These are phyloP conservation scores for Osmoderma eremita DNA, from an alignment of 2,888 invertebrate species.

Conservation along the genomic window DNA sequence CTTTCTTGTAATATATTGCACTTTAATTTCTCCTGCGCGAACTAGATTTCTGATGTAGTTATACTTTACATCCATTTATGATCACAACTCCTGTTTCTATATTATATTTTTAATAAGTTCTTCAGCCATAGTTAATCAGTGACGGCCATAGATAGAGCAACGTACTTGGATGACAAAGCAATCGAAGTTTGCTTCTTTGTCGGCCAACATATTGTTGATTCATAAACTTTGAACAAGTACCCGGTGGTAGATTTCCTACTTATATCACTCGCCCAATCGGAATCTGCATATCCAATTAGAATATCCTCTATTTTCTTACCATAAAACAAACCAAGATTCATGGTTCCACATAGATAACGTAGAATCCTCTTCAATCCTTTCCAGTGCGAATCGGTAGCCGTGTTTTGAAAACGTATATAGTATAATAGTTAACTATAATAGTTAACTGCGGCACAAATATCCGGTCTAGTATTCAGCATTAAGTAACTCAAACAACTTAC, in stretches of 20 bases:
- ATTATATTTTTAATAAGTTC: conserved; percentile 6
- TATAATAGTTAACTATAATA: too few species aligned
- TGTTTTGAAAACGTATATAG: conserved; percentile 19
- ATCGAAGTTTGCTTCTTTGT: conserved; percentile 52
- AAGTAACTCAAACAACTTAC: conserved; percentile 37
- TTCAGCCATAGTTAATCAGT: conserved; percentile 50
- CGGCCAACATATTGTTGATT: conserved; percentile 51
- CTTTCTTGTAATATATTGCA: too few species aligned
- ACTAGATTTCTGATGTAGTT: too few species aligned
- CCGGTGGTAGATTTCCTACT: conserved; percentile 53
- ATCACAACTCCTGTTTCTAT: too few species aligned
- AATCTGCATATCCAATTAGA: conserved; percentile 47
- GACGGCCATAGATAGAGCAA: conserved; percentile 49
- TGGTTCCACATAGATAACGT: conserved; percentile 42
- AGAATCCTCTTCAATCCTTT: conserved; percentile 48
- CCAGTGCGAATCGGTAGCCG: conserved; percentile 43
- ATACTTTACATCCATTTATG: too few species aligned
- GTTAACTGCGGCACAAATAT: conserved; percentile 38
- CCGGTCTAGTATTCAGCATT: conserved; percentile 30
- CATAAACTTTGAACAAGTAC: conserved; percentile 48
- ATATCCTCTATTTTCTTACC: conserved; percentile 4
- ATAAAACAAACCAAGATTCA: conserved; percentile 39
- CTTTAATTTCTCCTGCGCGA: too few species aligned
- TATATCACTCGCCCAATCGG: conserved; percentile 50
- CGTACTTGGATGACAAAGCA: conserved; percentile 51